Evolutionary conservation across 2,113 vertebrate genomes (phyloP), one percentile per base, ranked within the genome.

Genomic region (Ophthalmolycus amberensis): DNA sequence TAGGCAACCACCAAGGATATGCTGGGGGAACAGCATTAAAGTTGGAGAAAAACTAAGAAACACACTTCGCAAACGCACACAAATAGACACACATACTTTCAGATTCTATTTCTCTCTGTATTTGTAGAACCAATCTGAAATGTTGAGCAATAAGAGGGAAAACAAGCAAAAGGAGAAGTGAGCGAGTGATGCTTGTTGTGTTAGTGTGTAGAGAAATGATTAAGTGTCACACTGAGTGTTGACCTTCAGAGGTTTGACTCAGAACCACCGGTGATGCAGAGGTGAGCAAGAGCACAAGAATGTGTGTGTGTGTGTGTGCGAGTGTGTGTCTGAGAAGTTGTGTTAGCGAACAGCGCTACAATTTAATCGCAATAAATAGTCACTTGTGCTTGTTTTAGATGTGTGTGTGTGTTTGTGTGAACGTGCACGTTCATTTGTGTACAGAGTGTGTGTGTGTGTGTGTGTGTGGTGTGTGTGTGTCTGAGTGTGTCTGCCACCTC

Each of bases 21-120:
- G 98, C 96, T 85, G 94, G 93, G 96, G 96, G 97, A 98, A 97
- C 97, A 97, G 97, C 98, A 99, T 99, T 99, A 99, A 99, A 97
- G 97, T 97, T 96, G 96, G 96, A 92, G 90, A 77, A 97, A 93
- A 97, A 97, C 96, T 96, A 96, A 75, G 6, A 63, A 60, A 71
- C 63, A 27, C 59, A 77, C 76, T 75, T 68, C 20, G 11, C 78
- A 84, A 74, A 82, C 75, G 93, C 71, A 93, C 71, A 64, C 77
- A 76, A 20, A 72, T 64, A 54, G 65, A 82, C 59, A 71, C 18
- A 77, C 27, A 75, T 80, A 84, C 71, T 58, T 71, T 71, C 50
- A 84, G 71, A 40, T 42, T 78, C 68, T 78, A 59, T 71, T 80
- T 91, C 75, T 79, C 65, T 78, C 9, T 88, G 84, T 83, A 96